Evolutionary conservation across 1,140 invertebrate genomes (phyloP), one percentile per base, ranked within the genome.

Genomic region (Matsumurasca onukii): DNA sequence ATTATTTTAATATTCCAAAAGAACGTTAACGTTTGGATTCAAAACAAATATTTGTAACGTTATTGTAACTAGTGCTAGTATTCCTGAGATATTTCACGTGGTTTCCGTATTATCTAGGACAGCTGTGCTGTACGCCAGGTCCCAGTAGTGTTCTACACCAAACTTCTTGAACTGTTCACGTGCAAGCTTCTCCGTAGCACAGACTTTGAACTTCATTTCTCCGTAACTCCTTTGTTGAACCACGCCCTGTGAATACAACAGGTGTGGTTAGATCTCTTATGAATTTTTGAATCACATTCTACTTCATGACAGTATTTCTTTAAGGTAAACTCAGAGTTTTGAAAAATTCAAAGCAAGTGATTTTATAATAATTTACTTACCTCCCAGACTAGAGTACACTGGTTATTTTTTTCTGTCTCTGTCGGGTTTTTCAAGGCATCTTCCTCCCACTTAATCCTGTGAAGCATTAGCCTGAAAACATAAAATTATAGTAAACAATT

Each of bases 81-180:
- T n/a, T n/a, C n/a, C n/a, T n/a, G n/a, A n/a, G n/a, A n/a, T n/a
- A n/a, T 31, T 63, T 69, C 73, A 75, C 69, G 72, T 71, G 64
- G 82, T 82, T 61, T 86, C 84, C 9, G 77, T 88, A 62, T 82
- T 82, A 75, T 88, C 92, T 0, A 98, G 80, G 17, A 98, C 91
- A 1, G 94, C 89, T 20, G 91, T 91, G 76, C 94, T 98, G 77
- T 97, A 98, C 0, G 95, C 94, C 57, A 98, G 82, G 82, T 99
- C 97, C 97, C 98, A 99, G 78, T 98, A 99, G 74, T 99, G 96
- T 77, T 98, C 95, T 0, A 98, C 95, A 49, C 90, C 89, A 78
- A 94, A 89, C 75, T 98, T 98, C 72, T 93, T 93, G 71, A 99
- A 97, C 76, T 96, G 90, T 78, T 99, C 98, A 0, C 97, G 82